Base-by-base conservation (phyloP, 2,113 vertebrate species). In the Saiga tatarica region DNA sequence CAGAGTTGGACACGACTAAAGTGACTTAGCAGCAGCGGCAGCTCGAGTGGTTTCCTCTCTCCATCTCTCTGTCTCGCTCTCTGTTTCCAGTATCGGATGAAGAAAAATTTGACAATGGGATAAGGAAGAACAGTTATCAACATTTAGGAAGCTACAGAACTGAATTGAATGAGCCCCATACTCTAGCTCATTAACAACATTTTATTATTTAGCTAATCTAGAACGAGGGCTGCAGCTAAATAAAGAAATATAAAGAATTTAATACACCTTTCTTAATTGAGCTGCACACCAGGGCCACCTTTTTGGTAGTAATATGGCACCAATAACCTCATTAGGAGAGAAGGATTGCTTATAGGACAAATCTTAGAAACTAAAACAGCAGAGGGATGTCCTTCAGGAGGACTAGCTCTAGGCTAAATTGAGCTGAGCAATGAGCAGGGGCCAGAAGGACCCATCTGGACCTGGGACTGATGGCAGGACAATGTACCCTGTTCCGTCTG, bases 321-420 rank as follows among this genome's bases (percentile, higher is more conserved):
- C 95, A 95, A 59, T 95, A 79, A 97, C 92, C 50, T 92, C 91
- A 79, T 96, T 92, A 95, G 96, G 96, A 96, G 76, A 97, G 79
- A 78, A 39, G n/a, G 52, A n/a, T 0, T 1, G 53, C 60, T 96
- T 97, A 98, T 92, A 92, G 6, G 7, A 76, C 87, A 62, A 55
- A 52, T 93, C 92, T 95, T 97, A 42, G 95, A 97, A 95, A 64
- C 84, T n/a, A 60, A 87, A 93, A 57, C 7, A 39, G 16, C 52
- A 50, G 82, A 96, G 45, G 7, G 33, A 23, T 17, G 19, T 86
- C 53, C 50, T 74, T 95, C 16, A 1, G 47, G 53, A 84, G 25
- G 4, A 13, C 53, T 42, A 7, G 52, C 57, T 36, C 8, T 64
- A 16, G 55, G 59, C 25, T 15, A 45, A 2, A 42, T 2, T 23